Conservation (phyloP, 2,113 vertebrate species). For the Cyanoliseus patagonus region DNA sequence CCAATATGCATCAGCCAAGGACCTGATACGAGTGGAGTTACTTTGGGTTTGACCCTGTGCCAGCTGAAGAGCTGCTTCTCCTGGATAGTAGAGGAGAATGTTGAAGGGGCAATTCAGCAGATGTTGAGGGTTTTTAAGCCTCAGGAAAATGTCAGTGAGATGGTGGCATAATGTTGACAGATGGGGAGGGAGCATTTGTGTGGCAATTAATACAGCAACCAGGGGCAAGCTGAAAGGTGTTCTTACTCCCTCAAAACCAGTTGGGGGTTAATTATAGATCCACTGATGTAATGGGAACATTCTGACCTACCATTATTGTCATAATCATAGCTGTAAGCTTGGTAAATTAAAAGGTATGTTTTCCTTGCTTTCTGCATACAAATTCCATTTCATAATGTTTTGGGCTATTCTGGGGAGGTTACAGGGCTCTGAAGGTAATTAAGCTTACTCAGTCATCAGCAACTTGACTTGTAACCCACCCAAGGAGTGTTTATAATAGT, state of each 20-base stretch:
- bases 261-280: slow-evolving; percentile 9
- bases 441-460: background rate
- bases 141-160: background rate
- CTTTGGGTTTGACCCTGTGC: background rate
- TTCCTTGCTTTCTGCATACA: background rate
- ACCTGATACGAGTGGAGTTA: background rate
- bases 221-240: background rate
- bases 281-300: slow-evolving; percentile 6
- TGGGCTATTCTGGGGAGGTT: background rate
- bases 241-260: slow-evolving; percentile 11
- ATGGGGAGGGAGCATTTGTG: background rate
- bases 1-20: background rate
- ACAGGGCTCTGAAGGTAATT: slow-evolving; percentile 7
- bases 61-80: background rate
- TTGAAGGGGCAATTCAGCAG: background rate
- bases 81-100: background rate
- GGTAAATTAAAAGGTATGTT: slow-evolving; percentile 28
- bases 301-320: slow-evolving; percentile 26
- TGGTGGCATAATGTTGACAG: background rate
- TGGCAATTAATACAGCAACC: background rate
- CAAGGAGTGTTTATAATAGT: background rate
- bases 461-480: background rate
- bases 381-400: slow-evolving; percentile 17
- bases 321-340: slow-evolving; percentile 7
- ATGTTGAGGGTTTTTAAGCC: background rate